phyloP scores from a whole-genome alignment of 2,888 invertebrate genomes.

The Strigamia maritima region DNA sequence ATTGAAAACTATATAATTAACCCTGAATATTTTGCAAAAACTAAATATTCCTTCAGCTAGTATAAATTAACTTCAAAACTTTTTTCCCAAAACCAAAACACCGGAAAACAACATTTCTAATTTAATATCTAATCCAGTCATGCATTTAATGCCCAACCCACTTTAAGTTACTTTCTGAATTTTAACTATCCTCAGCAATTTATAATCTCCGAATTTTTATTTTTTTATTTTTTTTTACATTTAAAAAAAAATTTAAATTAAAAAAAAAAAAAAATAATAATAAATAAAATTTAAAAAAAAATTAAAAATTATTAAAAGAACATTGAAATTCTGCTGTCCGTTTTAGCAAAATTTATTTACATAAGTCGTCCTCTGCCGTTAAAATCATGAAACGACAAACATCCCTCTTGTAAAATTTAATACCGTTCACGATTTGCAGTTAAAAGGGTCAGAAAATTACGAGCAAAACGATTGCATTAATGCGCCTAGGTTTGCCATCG shows the following conservation, averaged over 20 bases:
- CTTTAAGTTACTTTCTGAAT: constrained; percentile 16
- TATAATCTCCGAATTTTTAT: not conserved
- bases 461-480: constrained; percentile 34
- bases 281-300: not conserved
- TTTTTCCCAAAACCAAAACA: not conserved
- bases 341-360: not conserved
- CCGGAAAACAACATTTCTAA: not conserved
- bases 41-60: not conserved
- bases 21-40: not conserved
- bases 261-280: not conserved
- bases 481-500: constrained; percentile 16
- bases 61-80: not conserved
- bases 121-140: constrained; percentile 32
- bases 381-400: not conserved
- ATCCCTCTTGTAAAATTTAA: not conserved
- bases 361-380: constrained; percentile 31
- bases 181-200: constrained; percentile 15
- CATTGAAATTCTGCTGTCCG: not conserved
- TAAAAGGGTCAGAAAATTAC: constrained; percentile 25
- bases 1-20: constrained; percentile 7
- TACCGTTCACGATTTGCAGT: constrained; percentile 9
- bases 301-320: not conserved
- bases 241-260: not conserved
- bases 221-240: too few species aligned
- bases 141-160: constrained; percentile 23